A percentile compares a stretch with the other conserved stretches of the same genome.
Evolutionary conservation across 2,113 vertebrate genomes (phyloP).

Genomic region (Trichechus manatus): DNA sequence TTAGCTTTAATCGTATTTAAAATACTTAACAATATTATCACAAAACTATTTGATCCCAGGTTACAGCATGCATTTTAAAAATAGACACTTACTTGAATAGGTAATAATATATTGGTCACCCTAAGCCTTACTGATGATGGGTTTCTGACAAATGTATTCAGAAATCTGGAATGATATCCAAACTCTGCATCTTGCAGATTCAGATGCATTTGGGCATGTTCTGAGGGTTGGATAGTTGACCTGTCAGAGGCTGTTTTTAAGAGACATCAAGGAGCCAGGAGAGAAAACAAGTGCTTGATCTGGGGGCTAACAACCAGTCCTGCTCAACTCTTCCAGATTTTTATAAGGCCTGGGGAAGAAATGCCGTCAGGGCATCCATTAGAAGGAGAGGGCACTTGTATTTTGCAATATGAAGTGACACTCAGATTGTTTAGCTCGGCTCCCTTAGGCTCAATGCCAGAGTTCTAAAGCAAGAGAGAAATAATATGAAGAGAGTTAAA

Average conservation of each 20-base stretch:
- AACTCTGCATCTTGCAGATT: background rate
- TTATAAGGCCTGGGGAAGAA: background rate
- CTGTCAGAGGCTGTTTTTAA: background rate
- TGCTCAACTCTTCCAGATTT: background rate
- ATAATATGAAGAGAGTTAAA: conserved; percentile 1
- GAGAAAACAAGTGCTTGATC: background rate
- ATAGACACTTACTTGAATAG: background rate
- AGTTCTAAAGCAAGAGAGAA: background rate
- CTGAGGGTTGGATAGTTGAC: background rate
- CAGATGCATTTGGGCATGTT: background rate
- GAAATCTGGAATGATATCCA: background rate
- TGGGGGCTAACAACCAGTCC: background rate
- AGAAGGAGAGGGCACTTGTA: background rate
- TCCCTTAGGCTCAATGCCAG: background rate
- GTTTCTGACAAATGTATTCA: background rate
- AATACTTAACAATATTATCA: background rate
- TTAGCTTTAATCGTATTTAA: conserved; percentile 17
- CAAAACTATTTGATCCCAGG: background rate
- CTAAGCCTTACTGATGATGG: background rate
- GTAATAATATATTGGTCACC: background rate
- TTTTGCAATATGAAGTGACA: background rate
- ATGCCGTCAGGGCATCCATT: background rate
- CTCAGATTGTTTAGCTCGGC: background rate
- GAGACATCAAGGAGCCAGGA: background rate
- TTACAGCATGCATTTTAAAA: background rate